These are phyloP conservation scores for Macrotis lagotis DNA, from an alignment of 2,113 vertebrate genomes.

Conservation along the genomic window DNA sequence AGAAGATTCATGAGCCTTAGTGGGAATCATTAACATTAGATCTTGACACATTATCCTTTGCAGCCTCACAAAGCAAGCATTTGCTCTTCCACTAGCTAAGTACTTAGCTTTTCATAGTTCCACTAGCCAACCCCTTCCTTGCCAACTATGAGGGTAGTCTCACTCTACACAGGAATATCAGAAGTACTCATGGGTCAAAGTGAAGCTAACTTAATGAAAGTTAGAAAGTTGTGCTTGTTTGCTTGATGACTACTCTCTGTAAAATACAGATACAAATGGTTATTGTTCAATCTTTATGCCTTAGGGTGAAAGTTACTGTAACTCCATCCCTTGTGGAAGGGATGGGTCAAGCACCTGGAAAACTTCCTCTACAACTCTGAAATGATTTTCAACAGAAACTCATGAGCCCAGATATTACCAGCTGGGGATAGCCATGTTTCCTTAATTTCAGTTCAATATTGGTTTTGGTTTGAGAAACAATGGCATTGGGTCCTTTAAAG, in stretches of 20 bases:
- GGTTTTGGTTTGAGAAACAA: constrained; percentile 14
- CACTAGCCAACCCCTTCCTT: neutral
- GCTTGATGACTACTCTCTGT: neutral
- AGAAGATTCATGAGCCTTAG: neutral
- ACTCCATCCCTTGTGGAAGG: constrained; percentile 56
- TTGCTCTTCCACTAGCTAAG: constrained; percentile 17
- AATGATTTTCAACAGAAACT: constrained; percentile 39
- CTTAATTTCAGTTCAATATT: constrained; percentile 7
- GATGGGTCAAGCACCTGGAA: constrained; percentile 27
- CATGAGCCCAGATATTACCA: neutral
- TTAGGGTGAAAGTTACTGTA: constrained; percentile 70
- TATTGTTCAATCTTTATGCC: constrained; percentile 58
- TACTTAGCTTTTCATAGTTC: neutral
- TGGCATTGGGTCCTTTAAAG: neutral
- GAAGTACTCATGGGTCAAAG: neutral
- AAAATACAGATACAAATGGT: neutral
- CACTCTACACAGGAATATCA: neutral
- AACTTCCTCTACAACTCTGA: constrained; percentile 66
- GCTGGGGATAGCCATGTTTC: constrained; percentile 4
- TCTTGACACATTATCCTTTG: neutral
- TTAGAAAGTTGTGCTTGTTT: neutral
- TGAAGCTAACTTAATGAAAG: constrained; percentile 7
- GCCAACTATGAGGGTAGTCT: neutral
- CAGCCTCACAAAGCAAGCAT: constrained; percentile 1
- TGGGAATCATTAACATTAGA: neutral